Evolutionary conservation across 2,113 vertebrate genomes (phyloP).

Genomic region (Ciconia maguari): DNA sequence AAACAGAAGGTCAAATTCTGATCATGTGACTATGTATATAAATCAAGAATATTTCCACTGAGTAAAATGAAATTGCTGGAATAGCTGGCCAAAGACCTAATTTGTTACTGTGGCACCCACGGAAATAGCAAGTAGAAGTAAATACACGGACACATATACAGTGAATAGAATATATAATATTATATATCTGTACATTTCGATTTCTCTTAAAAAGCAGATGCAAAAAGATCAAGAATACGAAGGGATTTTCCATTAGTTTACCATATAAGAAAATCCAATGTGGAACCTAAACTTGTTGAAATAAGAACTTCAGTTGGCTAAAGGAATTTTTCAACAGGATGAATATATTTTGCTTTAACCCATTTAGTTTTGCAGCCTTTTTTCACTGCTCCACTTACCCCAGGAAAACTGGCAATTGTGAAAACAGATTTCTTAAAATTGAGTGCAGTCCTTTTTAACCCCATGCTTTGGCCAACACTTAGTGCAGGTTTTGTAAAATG

Average conservation of each 20-base stretch:
- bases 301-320: not conserved
- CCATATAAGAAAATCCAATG: not conserved
- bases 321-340: not conserved
- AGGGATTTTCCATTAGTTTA: not conserved
- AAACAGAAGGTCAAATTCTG: conserved; percentile 50
- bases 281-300: not conserved
- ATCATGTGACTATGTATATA: conserved; percentile 47
- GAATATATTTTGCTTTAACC: not conserved
- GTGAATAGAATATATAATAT: not conserved
- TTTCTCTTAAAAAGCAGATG: not conserved
- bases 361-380: not conserved
- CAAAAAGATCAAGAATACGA: not conserved
- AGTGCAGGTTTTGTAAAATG: not conserved
- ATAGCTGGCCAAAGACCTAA: not conserved
- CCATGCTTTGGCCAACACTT: not conserved
- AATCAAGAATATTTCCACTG: conserved; percentile 47
- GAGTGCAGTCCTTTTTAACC: not conserved
- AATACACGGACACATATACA: not conserved
- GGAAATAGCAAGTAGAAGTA: not conserved
- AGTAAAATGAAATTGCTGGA: conserved; percentile 31
- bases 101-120: not conserved
- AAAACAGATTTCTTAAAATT: not conserved
- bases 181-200: not conserved
- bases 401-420: not conserved
- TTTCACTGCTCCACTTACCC: not conserved